Percentiles rank a stretch among this genome's conserved stretches.
phyloP scores from a whole-genome alignment of 2,113 vertebrate species.

The Paramisgurnus dabryanus region DNA sequence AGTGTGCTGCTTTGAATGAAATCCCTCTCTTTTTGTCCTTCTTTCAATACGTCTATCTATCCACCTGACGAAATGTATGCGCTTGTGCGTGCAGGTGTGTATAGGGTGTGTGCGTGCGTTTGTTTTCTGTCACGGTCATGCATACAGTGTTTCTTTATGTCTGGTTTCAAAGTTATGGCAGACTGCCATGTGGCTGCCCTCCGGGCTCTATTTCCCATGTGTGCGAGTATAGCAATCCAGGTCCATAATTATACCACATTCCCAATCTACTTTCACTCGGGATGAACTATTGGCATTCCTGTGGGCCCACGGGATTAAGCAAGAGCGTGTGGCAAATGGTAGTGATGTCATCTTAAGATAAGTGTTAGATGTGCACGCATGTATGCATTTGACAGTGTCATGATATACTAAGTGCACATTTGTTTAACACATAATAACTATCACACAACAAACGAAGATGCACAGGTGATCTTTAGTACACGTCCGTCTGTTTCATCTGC shows the following conservation, averaged over 20 bases:
- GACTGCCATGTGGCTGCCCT: constrained; percentile 29
- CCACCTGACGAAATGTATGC: constrained; percentile 21
- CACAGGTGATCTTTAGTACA: no score
- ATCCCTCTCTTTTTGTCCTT: constrained; percentile 7
- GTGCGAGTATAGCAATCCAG: constrained; percentile 37
- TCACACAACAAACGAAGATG: no score
- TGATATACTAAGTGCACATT: neutral
- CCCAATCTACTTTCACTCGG: constrained; percentile 34
- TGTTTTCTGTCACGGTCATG: neutral
- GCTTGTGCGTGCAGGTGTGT: constrained; percentile 37
- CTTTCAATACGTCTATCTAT: constrained; percentile 28
- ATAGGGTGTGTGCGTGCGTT: constrained; percentile 25
- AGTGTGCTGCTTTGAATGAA: constrained; percentile 21
- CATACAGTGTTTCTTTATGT: constrained; percentile 54
- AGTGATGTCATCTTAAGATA: constrained; percentile 22
- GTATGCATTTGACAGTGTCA: neutral
- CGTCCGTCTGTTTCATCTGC: no score
- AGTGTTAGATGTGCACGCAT: neutral
- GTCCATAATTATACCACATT: constrained; percentile 55
- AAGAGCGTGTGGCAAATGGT: constrained; percentile 13
- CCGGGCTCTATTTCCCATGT: constrained; percentile 15
- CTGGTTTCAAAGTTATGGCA: constrained; percentile 42
- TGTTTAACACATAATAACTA: neutral
- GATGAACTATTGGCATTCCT: constrained; percentile 47
- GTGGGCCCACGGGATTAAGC: constrained; percentile 8